Percentiles rank a stretch among this genome's conserved stretches.
phyloP scores from a whole-genome alignment of 2,797 vertebrate genomes.

The Falco naumanni region DNA sequence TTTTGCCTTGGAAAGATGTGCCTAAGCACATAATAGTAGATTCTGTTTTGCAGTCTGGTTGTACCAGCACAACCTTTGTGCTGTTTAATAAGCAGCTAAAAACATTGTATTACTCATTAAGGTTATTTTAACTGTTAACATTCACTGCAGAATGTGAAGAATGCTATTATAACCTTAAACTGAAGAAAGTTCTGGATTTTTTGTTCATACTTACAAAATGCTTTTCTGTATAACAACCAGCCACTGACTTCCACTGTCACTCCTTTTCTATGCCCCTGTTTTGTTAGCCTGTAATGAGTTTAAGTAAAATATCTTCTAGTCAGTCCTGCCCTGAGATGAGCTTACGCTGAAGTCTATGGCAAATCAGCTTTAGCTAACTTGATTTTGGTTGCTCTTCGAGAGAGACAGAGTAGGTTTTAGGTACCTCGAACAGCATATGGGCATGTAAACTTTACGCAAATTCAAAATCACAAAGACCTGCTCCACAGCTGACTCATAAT shows the following conservation, averaged over 20 bases:
- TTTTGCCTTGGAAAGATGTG: not conserved
- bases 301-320: not conserved
- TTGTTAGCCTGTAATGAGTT: not conserved
- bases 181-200: not conserved
- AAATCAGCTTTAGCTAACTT: slow-evolving; percentile 7
- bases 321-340: slow-evolving; percentile 4
- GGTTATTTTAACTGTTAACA: not conserved
- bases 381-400: not conserved
- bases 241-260: not conserved
- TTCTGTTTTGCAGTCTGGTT: not conserved
- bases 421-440: not conserved
- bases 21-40: not conserved
- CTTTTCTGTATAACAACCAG: not conserved
- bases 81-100: not conserved
- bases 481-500: not conserved
- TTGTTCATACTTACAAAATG: not conserved
- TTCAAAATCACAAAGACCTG: not conserved
- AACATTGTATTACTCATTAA: not conserved
- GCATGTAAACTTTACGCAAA: not conserved
- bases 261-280: not conserved
- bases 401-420: not conserved
- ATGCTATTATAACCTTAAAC: not conserved
- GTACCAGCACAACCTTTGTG: not conserved
- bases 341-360: not conserved
- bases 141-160: not conserved